A percentile compares a stretch with the other conserved stretches of the same genome.
These are phyloP conservation scores for Entomyzon cyanotis DNA, from an alignment of 2,113 vertebrate species.

Conservation along the genomic window DNA sequence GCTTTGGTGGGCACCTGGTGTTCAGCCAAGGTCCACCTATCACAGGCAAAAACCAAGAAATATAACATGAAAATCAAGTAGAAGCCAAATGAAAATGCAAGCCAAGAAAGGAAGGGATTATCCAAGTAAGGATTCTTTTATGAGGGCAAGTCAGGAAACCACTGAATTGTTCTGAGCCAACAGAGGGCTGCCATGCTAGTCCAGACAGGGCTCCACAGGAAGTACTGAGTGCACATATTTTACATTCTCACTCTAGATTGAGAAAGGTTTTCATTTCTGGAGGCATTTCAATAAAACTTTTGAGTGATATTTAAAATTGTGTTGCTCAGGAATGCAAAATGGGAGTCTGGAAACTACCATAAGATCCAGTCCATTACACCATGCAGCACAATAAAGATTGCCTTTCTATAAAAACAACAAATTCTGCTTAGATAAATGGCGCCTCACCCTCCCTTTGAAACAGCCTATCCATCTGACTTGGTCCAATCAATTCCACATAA, in stretches of 20 bases:
- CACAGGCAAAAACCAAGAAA: not conserved
- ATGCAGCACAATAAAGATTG: not conserved
- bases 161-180: not conserved
- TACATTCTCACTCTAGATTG: not conserved
- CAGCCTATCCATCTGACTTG: not conserved
- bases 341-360: not conserved
- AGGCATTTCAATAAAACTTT: not conserved
- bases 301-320: not conserved
- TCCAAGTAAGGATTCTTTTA: not conserved
- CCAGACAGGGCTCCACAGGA: slow-evolving; percentile 43
- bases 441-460: not conserved
- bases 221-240: not conserved
- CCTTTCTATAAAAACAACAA: not conserved
- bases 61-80: not conserved
- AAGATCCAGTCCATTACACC: not conserved
- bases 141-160: not conserved
- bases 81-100: not conserved
- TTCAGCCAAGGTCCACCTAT: not conserved
- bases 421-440: not conserved
- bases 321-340: not conserved
- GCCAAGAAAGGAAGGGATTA: not conserved
- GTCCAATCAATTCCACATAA: not conserved
- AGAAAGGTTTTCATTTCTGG: not conserved
- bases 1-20: not conserved
- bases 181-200: not conserved